Conservation (phyloP, 2,888 invertebrate genomes). For the Pemphredon lugubris region DNA sequence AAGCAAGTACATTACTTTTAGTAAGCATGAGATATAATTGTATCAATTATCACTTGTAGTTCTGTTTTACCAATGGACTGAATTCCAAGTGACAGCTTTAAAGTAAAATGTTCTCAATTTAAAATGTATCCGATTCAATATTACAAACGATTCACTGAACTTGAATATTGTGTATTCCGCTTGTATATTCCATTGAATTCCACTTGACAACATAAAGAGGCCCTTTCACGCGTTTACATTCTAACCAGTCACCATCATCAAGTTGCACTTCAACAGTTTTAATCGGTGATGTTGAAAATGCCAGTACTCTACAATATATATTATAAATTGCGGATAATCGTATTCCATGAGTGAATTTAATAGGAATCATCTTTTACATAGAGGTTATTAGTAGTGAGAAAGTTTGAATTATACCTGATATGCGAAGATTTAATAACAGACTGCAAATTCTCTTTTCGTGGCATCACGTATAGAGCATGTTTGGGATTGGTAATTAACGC, state of each 20-base stretch:
- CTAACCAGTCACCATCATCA: constrained; percentile 85
- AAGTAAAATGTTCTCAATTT: too few relatives aligned
- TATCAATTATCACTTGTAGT: too few relatives aligned
- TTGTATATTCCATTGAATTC: constrained; percentile 86
- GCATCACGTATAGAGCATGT: constrained; percentile 88
- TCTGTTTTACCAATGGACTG: constrained; percentile 2
- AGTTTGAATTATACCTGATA: constrained; percentile 87
- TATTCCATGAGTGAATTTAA: too few relatives aligned
- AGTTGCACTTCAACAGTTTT: constrained; percentile 86
- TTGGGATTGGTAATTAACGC: constrained; percentile 95
- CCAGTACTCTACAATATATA: constrained; percentile 88
- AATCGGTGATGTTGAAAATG: constrained; percentile 88
- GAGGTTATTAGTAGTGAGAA: too few relatives aligned
- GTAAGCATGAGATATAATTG: background rate
- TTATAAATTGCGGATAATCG: too few relatives aligned
- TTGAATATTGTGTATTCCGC: constrained; percentile 87
- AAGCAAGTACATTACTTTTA: background rate
- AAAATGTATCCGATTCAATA: too few relatives aligned
- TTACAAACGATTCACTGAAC: constrained; percentile 72
- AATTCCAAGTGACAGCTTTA: too few relatives aligned
- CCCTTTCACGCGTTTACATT: constrained; percentile 84
- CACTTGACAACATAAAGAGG: constrained; percentile 89
- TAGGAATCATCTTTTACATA: too few relatives aligned
- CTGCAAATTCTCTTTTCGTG: constrained; percentile 87
- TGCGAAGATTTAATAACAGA: constrained; percentile 88